Evolutionary conservation across 2,113 vertebrate genomes (phyloP), one percentile per base, ranked within the genome.

Genomic region (Sinocyclocheilus anophthalmus): DNA sequence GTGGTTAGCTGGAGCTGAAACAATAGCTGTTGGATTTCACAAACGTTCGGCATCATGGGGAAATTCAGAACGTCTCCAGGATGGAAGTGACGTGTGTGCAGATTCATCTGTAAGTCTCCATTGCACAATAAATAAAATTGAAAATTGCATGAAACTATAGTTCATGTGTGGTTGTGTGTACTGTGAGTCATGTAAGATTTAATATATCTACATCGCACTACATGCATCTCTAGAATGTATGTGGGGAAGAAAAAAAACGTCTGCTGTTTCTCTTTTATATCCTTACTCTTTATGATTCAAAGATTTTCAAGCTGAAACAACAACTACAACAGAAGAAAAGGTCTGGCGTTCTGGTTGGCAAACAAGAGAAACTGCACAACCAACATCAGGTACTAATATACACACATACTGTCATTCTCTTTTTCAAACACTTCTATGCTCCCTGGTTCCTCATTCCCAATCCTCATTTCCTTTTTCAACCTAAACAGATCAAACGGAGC

Each of bases 41-140:
- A 96, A 95, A 59, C 96, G 96, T 50, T 97, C 96, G 0, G 96
- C 96, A 0, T 98, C 97, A 9, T 97, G 96, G 96, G 94, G 96
- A 85, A 96, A 95, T 84, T 87, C 93, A 20, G 97, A 96, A 88
- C 95, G 96, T 91, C 94, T 96, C 80, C 93, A 92, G 91, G 96
- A 97, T 95, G 96, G 96, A 79, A 85, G 83, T 78, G 69, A 48
- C 8, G 39, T 14, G 14, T 63, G 59, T 81, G 57, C 63, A 45
- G 12, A n/a, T 30, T 20, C 39, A 18, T 42, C 12, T 11, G 80
- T 67, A 26, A 69, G 63, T 20, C 22, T 50, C 16, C 16, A 82
- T 3, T 33, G 13, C 63, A 67, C 37, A 81, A 48, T 81, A 33
- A 53, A 84, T 39, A 22, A 5, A 33, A 37, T 33, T 30, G 10